Base-by-base conservation (phyloP, 2,113 vertebrate species). In the Pterocles gutturalis region DNA sequence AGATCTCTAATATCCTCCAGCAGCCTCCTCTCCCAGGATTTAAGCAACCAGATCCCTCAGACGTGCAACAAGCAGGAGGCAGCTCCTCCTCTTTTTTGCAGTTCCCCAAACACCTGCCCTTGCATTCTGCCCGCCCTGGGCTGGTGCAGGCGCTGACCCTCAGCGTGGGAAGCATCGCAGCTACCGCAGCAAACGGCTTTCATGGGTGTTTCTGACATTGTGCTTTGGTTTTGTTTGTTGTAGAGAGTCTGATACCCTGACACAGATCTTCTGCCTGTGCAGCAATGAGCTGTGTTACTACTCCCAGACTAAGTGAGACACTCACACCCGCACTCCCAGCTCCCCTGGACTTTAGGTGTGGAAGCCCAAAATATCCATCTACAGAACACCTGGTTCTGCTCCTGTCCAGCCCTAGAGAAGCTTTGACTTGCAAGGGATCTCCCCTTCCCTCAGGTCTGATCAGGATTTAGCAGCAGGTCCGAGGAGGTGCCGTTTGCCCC, bases 161-260 rank as follows among this genome's bases (percentile, higher is more conserved):
- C 55, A 70, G 28, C 11, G 17, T 20, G 5, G 87, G 28, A 36
- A 83, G 49, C n/a, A 41, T 14, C 13, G 3, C 65, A 79, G 51
- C 65, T n/a, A 4, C 22, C 31, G 24, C 33, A n/a, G 45, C 38
- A 58, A 45, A 65, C 45, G 60, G 36, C 10, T 48, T 29, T 54
- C 14, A 2, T 7, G 5, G 14, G 4, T 1, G 0, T 20, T 20
- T 33, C 31, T 49, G 49, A 24, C 24, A 5, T 1, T 7, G 36
- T 24, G 49, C 43, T 19, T 48, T 33, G 19, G 28, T 78, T 64
- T 51, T 55, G 7, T 36, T 34, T 5, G 1, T 15, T 33, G 15
- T 24, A 26, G 34, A 21, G 70, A 28, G 34, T 48, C 57, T 51
- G 25, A 49, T 17, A 34, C 12, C 24, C 62, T 25, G 41, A 41